Base-by-base conservation (phyloP, 2,888 invertebrate species). In the Copidosoma aretas region DNA sequence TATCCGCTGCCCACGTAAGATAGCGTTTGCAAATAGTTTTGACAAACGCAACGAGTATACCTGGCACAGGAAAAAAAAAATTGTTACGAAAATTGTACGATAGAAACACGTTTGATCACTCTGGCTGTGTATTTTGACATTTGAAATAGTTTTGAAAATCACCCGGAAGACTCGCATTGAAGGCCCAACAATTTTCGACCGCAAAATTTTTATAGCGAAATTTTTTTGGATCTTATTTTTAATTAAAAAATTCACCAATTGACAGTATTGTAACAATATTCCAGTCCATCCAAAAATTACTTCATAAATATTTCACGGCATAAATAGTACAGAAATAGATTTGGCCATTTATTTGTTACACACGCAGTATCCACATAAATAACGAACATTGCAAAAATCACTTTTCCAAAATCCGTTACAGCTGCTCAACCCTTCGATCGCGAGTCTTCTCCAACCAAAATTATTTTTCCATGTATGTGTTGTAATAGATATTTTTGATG, bases 401-500 rank as follows among this genome's bases (percentile, higher is more conserved):
- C 43, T 51, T 53, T 64, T 71, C 64, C 67, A 24, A 67, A 71
- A 69, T 69, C 69, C 67, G 62, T 67, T 70, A 72, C 71, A 72
- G 64, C 67, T 70, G 69, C 69, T 60, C 67, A 41, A 61, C 21
- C 52, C 71, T 70, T 67, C 62, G 66, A 64, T 67, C 52, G 51
- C 64, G 64, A 67, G 59, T 67, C 69, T 65, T 64, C 51, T 54
- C 17, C 32, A n/a, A 46, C 41, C 39, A 57, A 43, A 46, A n/a
- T 62, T 17, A 21, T 57, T 64, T 56, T 53, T 64, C 32, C n/a
- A 41, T 24, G 59, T 53, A 19, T 46, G n/a, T 41, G 63, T 64
- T 61, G 43, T 25, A 56, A 15, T 46, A 52, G 39, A 25, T 54
- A 46, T 10, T 58, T 19, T 67, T 14, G 58, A 17, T 21, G 21